Base-by-base conservation (phyloP, 2,113 vertebrate genomes). In the Marcusenius ussheri region DNA sequence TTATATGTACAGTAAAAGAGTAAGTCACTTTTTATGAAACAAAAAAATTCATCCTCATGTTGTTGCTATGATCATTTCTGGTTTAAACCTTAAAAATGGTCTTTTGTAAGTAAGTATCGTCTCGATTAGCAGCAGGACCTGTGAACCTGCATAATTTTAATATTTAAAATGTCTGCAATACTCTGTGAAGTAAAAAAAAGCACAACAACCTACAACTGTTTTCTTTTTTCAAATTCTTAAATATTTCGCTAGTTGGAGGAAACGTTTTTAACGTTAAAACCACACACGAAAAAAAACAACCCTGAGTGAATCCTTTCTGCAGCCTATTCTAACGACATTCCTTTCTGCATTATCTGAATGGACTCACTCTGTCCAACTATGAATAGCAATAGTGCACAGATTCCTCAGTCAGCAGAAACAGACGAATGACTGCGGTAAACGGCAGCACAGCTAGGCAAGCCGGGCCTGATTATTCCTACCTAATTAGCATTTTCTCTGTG, bases 391-490 rank as follows among this genome's bases (percentile, higher is more conserved):
- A 91, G 92, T 93, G 88, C 90, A 93, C 89, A 91, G 93, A 94
- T 93, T 93, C 93, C 89, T 92, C 92, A 94, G 93, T 96, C 94
- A 95, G 95, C 95, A 95, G 74, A 92, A 95, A 95, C 94, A 94
- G 95, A 94, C 95, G 94, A 95, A 95, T 93, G 94, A 93, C 93
- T 93, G 93, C 94, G 92, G 94, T 94, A 93, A 95, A 94, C 93
- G 89, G 93, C 91, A 94, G 92, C 93, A 93, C 93, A 94, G 88
- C 88, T 93, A 90, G 94, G 93, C 89, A 89, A 93, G 93, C 93
- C 92, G 93, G 93, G 95, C 95, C 93, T 94, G 94, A 93, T 94
- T 93, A 93, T 93, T 94, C 95, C 93, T 94, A 93, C 94, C 93
- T 95, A 95, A 96, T 96, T 95, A 95, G 94, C 93, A 94, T 91